Base-by-base conservation (phyloP, 1,140 invertebrate species). In the Drosophila kurseongensis region DNA sequence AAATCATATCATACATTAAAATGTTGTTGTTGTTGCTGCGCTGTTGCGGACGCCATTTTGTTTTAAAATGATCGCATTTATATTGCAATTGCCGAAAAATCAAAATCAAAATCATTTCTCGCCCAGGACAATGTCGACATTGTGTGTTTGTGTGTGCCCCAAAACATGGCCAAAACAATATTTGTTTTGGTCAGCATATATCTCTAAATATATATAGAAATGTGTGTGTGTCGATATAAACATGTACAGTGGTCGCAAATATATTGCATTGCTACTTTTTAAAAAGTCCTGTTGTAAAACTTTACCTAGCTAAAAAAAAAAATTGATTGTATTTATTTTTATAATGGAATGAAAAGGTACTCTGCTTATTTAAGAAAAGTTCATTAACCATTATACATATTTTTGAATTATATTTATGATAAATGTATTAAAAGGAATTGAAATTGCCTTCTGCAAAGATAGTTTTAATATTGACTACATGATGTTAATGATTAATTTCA, bases 51-150 rank as follows among this genome's bases (percentile, higher is more conserved):
- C 63, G 75, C 75, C 76, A 88, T 89, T 88, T 88, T 88, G 73
- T 85, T 85, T 85, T 85, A 83, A 88, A 88, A 86, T 86, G 83
- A 86, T 86, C 83, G 75, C 79, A 86, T 86, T 86, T 86, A 86
- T 78, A 80, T 77, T 41, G 57, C 66, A 78, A 79, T 82, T 78
- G 74, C 74, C 77, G 62, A 75, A 82, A 86, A 81, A 86, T 88
- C 78, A 85, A 85, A 75, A 85, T 85, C 75, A 80, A 75, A 75
- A 85, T 82, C 75, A 86, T 84, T 84, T 77, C 83, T 78, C 63
- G 51, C 50, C 50, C 48, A 47, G 67, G 63, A 68, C 67, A 57
- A 47, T 57, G 67, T 71, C 42, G 63, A 41, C 56, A 60, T 42
- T 66, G 35, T 27, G 42, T 36, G 36, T 23, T 47, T 67, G 47